Conservation (phyloP, 1,140 invertebrate species). For the Pseudoatta argentina region DNA sequence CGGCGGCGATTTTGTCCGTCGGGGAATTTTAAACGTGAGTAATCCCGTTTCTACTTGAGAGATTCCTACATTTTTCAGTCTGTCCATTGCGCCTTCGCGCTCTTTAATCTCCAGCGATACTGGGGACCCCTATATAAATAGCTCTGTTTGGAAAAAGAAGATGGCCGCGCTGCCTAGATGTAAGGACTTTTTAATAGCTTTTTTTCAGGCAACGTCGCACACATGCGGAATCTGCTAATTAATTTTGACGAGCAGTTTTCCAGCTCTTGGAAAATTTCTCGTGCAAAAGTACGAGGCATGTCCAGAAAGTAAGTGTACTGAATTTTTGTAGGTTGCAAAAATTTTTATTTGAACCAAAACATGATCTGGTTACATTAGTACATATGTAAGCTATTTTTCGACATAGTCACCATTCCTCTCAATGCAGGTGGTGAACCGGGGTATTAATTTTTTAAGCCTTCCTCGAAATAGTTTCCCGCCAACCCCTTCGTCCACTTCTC, state of each 20-base stretch:
- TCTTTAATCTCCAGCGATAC: conserved; percentile 49
- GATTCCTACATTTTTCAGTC: conserved; percentile 56
- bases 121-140: conserved; percentile 40
- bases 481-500: too few relatives aligned
- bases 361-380: too few relatives aligned
- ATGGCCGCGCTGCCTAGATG: conserved; percentile 1
- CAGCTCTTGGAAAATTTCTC: neutral
- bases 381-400: too few relatives aligned
- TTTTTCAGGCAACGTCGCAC: neutral
- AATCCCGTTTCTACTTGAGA: conserved; percentile 53
- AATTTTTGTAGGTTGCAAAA: too few relatives aligned
- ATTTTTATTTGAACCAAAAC: too few relatives aligned
- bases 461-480: too few relatives aligned
- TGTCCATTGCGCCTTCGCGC: conserved; percentile 44
- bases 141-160: neutral
- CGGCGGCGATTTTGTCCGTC: conserved; percentile 35
- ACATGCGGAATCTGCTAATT: neutral
- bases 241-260: conserved; percentile 8
- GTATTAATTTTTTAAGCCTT: too few relatives aligned
- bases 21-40: conserved; percentile 57
- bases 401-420: too few relatives aligned
- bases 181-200: neutral
- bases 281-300: neutral
- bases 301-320: too few relatives aligned
- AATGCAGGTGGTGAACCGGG: too few relatives aligned